Conservation (phyloP, 1,140 invertebrate species). For the Aradophagus sp. region DNA sequence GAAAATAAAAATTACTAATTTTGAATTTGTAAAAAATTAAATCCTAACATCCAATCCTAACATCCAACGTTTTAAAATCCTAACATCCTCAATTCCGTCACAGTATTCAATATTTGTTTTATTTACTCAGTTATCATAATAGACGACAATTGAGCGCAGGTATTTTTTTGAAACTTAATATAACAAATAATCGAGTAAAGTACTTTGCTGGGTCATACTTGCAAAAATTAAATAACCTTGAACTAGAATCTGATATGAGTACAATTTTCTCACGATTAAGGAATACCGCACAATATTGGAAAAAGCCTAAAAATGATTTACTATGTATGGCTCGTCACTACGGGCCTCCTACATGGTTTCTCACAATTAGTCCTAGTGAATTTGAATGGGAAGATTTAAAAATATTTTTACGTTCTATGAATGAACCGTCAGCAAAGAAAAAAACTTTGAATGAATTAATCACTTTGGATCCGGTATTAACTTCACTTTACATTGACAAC, state of each 20-base stretch:
- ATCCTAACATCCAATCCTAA: no score
- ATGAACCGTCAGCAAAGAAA: not conserved
- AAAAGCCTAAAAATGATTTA: not conserved
- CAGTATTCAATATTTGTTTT: not conserved
- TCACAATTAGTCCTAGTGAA: not conserved
- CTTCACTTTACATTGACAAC: not conserved
- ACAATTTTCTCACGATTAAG: not conserved
- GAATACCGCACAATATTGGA: not conserved
- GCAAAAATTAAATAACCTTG: not conserved
- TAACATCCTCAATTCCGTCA: not conserved
- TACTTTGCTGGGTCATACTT: not conserved
- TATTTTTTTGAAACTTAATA: not conserved
- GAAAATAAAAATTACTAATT: no score
- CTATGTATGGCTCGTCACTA: not conserved
- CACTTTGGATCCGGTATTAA: not conserved
- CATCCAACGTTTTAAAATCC: no score
- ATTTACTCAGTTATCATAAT: not conserved
- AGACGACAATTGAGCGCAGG: not conserved
- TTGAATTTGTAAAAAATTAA: no score
- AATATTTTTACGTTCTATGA: not conserved
- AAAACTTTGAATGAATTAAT: not conserved
- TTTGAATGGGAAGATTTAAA: conserved; percentile 1
- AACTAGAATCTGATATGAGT: not conserved
- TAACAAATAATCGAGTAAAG: not conserved
- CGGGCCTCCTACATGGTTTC: not conserved